Conservation (phyloP, 2,113 vertebrate genomes). For the Ciconia boyciana region DNA sequence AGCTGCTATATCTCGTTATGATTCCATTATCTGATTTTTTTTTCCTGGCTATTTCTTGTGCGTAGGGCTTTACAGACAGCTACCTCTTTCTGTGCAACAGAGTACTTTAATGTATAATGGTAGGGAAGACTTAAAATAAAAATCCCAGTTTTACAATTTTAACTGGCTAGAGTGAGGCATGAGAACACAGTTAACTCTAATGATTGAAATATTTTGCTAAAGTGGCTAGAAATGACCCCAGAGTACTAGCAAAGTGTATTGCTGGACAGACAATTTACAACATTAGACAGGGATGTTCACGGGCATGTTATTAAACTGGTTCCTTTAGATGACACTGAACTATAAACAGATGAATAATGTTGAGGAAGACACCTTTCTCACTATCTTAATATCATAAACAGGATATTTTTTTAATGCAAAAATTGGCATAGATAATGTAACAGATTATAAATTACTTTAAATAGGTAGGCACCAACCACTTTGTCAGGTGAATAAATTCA, state of each 20-base stretch:
- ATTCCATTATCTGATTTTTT: not conserved
- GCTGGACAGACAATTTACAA: not conserved
- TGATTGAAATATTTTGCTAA: not conserved
- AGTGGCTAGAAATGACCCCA: not conserved
- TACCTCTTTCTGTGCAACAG: not conserved
- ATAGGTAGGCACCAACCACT: not conserved
- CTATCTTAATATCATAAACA: not conserved
- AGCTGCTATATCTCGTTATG: not conserved
- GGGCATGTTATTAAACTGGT: not conserved
- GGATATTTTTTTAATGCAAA: not conserved
- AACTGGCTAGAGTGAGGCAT: not conserved
- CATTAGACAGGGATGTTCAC: not conserved
- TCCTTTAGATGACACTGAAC: not conserved
- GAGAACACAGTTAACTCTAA: not conserved
- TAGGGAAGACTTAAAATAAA: not conserved
- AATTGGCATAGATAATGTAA: not conserved
- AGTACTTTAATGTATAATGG: not conserved
- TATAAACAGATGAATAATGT: not conserved
- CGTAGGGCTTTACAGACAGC: not conserved
- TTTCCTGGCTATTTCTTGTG: not conserved
- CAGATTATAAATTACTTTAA: not conserved
- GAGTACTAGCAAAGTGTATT: not conserved
- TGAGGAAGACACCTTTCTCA: not conserved
- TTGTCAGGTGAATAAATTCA: not conserved
- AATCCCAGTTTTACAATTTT: not conserved